Evolutionary conservation across 1,140 invertebrate species (phyloP).

Genomic region (Copidosoma floridanum): DNA sequence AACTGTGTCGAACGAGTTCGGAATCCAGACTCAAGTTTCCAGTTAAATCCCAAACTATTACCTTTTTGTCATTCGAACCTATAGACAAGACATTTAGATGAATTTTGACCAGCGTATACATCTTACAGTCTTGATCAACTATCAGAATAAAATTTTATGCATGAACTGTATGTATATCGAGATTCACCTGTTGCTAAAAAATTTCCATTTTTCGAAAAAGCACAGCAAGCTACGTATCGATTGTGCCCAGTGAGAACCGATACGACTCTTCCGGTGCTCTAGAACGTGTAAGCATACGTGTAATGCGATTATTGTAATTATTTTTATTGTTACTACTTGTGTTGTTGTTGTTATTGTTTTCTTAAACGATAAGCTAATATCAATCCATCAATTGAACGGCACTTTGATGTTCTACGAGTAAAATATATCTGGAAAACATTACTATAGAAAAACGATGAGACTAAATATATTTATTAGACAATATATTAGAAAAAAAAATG

Average conservation of each 20-base stretch:
- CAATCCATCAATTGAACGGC: no score
- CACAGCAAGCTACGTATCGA: constrained; percentile 72
- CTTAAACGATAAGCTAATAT: no score
- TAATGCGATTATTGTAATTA: no score
- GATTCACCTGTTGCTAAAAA: constrained; percentile 64
- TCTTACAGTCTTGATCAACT: background rate
- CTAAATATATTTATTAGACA: no score
- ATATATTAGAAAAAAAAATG: no score
- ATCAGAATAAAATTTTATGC: background rate
- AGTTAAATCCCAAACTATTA: constrained; percentile 66
- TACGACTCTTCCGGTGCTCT: constrained; percentile 47
- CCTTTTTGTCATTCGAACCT: constrained; percentile 72
- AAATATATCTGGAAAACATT: no score
- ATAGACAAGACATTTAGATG: constrained; percentile 32
- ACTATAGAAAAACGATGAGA: no score
- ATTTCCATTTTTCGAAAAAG: constrained; percentile 65
- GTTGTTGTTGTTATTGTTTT: no score
- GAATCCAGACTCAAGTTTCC: constrained; percentile 55
- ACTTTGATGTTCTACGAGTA: no score
- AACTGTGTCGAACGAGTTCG: constrained; percentile 40
- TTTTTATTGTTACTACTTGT: no score
- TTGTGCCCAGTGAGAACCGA: constrained; percentile 62
- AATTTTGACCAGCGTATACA: background rate
- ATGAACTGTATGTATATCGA: background rate
- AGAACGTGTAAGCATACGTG: background rate